A percentile compares a stretch with the other conserved stretches of the same genome.
phyloP scores from a whole-genome alignment of 2,797 vertebrate genomes.

The Sciurus vulgaris region DNA sequence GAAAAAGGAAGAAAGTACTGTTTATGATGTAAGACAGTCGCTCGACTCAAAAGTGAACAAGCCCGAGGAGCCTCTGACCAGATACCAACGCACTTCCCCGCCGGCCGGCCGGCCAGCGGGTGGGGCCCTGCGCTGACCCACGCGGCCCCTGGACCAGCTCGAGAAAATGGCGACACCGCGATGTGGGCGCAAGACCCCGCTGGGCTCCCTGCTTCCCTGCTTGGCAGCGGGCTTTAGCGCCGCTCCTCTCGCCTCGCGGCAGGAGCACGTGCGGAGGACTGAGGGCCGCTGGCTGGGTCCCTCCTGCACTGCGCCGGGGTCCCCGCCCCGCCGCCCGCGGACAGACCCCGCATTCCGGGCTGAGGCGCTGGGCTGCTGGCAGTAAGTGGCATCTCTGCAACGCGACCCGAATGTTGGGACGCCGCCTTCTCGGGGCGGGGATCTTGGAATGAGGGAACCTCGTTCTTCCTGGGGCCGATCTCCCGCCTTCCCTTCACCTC shows the following conservation, averaged over 20 bases:
- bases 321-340: not conserved
- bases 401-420: no score
- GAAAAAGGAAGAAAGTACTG: not conserved
- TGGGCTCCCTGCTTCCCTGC: no score
- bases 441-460: not conserved
- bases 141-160: no score
- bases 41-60: not conserved
- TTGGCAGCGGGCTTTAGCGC: not conserved
- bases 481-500: not conserved
- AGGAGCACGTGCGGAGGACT: no score
- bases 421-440: no score
- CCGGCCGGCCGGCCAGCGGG: not conserved
- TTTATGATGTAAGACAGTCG: rapidly evolving
- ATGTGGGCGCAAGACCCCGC: not conserved
- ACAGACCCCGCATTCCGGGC: not conserved
- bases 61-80: no score
- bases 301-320: not conserved
- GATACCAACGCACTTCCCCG: not conserved
- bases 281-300: rapidly evolving
- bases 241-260: not conserved
- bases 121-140: not conserved
- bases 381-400: not conserved
- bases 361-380: no score
- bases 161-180: not conserved
- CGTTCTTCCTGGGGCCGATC: not conserved